Base-by-base conservation (phyloP, 2,113 vertebrate species). In the Tragelaphus buxtoni region DNA sequence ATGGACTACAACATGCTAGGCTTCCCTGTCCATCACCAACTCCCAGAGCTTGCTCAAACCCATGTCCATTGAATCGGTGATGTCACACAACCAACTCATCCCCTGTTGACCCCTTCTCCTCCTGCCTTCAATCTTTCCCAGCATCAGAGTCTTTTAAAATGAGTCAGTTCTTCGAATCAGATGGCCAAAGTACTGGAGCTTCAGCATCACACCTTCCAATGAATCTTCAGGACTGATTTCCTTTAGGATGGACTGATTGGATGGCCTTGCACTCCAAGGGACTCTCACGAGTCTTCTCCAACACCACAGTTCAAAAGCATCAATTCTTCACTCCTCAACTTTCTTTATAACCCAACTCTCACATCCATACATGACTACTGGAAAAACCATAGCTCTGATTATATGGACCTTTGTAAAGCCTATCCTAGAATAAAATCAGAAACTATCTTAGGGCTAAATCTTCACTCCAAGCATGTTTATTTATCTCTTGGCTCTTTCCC, bases 81-180 rank as follows among this genome's bases (percentile, higher is more conserved):
- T 69, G 18, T 22, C 65, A 69, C 39, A 3, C 65, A 69, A 39
- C 18, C n/a, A 39, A 6, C 9, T 39, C n/a, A 69, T 69, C n/a
- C 18, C 39, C 4, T 22, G n/a, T 39, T 0, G 2, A 22, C 2
- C 18, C 65, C 65, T 69, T 39, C 18, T 69, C 65, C n/a, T 69
- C 9, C 35, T 69, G 65, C 18, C 9, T 39, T 39, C n/a, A 39
- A 22, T 69, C 65, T 39, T 22, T 69, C n/a, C n/a, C n/a, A 69
- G 65, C 4, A 69, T 22, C 18, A 39, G n/a, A 5, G 65, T 69
- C n/a, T 69, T 69, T 69, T 39, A 0, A 5, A 39, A 69, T 12
- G n/a, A 39, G n/a, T 22, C 65, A 69, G 9, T 11, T 69, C 65
- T 39, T 69, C 0, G 0, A 4, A 69, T 39, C 20, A 39, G 18